Percentiles rank a stretch among this genome's conserved stretches.
Evolutionary conservation across 2,113 vertebrate species (phyloP).

Genomic region (Orthonyx spaldingii): DNA sequence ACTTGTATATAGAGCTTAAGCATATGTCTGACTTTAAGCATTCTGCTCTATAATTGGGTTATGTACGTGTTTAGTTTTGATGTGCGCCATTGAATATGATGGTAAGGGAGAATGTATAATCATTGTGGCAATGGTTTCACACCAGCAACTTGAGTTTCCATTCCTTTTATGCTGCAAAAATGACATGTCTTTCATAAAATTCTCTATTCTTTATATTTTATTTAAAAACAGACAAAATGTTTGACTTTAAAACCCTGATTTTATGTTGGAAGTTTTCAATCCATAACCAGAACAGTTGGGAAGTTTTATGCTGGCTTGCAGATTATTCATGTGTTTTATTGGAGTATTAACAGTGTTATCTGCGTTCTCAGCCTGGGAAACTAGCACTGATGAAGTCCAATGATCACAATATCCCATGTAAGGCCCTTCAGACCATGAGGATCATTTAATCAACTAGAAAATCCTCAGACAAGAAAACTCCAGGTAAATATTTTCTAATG

Average conservation of each 20-base stretch:
- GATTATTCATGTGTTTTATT: background rate
- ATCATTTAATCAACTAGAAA: constrained; percentile 33
- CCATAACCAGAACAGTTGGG: background rate
- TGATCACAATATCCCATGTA: background rate
- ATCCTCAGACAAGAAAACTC: constrained; percentile 1
- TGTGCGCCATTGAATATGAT: background rate
- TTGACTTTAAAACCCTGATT: background rate
- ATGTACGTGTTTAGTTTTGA: background rate
- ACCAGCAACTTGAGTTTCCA: background rate
- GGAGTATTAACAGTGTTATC: background rate
- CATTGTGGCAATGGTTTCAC: background rate
- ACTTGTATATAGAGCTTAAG: background rate
- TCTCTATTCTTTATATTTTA: background rate
- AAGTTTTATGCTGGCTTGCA: background rate
- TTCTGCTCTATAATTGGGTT: background rate
- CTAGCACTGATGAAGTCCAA: background rate
- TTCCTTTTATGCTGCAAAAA: background rate
- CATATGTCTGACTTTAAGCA: background rate
- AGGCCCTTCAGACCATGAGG: background rate
- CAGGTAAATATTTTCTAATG: constrained; percentile 60
- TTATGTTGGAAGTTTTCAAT: background rate
- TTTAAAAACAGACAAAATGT: background rate
- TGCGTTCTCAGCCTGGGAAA: constrained; percentile 5
- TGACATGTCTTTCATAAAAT: rapidly evolving
- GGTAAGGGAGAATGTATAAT: background rate